These are phyloP conservation scores for Tridacna crocea DNA, from an alignment of 2,888 invertebrate species.

Conservation along the genomic window DNA sequence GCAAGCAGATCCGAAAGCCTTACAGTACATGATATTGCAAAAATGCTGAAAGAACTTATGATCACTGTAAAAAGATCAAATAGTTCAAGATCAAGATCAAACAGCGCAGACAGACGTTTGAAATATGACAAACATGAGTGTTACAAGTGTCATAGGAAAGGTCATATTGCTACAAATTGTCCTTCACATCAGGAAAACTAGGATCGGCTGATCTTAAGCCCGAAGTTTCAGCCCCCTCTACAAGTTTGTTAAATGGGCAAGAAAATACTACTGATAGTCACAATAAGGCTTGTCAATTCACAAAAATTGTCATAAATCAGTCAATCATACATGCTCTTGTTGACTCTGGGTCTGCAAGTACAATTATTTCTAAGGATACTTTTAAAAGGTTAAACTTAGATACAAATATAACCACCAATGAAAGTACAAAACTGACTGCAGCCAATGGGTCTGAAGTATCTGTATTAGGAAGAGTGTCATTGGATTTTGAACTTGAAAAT, in stretches of 20 bases:
- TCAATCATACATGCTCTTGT: neutral
- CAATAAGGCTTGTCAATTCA: constrained; percentile 4
- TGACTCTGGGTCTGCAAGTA: neutral
- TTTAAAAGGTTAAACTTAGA: neutral
- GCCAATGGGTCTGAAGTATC: constrained; percentile 36
- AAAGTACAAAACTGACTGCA: constrained; percentile 7
- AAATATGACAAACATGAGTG: constrained; percentile 12
- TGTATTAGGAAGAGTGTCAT: constrained; percentile 25
- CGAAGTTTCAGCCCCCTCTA: too few species aligned
- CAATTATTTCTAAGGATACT: neutral
- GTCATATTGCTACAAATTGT: constrained; percentile 28
- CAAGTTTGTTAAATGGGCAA: too few species aligned
- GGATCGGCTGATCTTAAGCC: too few species aligned
- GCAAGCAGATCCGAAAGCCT: too few species aligned
- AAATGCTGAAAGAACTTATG: constrained; percentile 7
- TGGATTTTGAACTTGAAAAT: constrained; percentile 35
- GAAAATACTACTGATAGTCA: too few species aligned
- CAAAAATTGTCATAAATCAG: neutral
- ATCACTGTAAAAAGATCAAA: constrained; percentile 1
- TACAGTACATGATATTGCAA: constrained; percentile 16
- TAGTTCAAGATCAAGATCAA: constrained; percentile 18
- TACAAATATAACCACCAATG: neutral
- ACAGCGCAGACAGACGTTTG: neutral
- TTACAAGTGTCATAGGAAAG: constrained; percentile 30
- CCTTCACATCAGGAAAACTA: neutral